phyloP scores from a whole-genome alignment of 1,140 invertebrate species.

The Agraylea sexmaculata region DNA sequence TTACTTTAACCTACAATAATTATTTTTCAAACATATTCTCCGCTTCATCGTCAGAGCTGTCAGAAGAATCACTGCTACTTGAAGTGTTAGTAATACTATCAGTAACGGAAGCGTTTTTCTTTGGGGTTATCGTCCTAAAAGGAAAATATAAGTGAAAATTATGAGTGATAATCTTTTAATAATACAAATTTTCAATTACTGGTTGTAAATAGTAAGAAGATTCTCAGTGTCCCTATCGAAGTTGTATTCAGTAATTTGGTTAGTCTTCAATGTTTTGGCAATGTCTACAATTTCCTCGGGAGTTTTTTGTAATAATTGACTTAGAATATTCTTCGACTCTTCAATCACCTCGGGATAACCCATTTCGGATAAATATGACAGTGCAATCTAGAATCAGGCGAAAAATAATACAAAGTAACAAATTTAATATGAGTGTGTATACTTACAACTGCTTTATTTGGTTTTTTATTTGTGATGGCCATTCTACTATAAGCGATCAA shows the following conservation, averaged over 20 bases:
- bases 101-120: constrained; percentile 1
- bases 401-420: neutral
- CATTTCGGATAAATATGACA: constrained; percentile 16
- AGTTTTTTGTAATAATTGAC: constrained; percentile 12
- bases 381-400: constrained; percentile 11
- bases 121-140: neutral
- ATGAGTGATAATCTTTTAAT: neutral
- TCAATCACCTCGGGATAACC: constrained; percentile 13
- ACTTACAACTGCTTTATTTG: constrained; percentile 12
- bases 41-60: constrained; percentile 15
- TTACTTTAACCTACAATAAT: constrained; percentile 4
- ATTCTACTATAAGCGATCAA: constrained; percentile 10
- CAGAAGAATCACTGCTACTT: constrained; percentile 1
- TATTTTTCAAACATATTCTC: constrained; percentile 7
- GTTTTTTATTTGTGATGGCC: constrained; percentile 10
- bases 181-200: constrained; percentile 9
- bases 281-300: constrained; percentile 14
- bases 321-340: constrained; percentile 9
- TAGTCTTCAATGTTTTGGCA: neutral
- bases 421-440: neutral
- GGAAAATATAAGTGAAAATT: neutral
- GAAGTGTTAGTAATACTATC: constrained; percentile 1
- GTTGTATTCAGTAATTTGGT: neutral
- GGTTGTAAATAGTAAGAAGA: constrained; percentile 12
- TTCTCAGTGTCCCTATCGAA: constrained; percentile 6